phyloP scores from a whole-genome alignment of 2,888 invertebrate genomes.

The Chymomyza caudatula region DNA sequence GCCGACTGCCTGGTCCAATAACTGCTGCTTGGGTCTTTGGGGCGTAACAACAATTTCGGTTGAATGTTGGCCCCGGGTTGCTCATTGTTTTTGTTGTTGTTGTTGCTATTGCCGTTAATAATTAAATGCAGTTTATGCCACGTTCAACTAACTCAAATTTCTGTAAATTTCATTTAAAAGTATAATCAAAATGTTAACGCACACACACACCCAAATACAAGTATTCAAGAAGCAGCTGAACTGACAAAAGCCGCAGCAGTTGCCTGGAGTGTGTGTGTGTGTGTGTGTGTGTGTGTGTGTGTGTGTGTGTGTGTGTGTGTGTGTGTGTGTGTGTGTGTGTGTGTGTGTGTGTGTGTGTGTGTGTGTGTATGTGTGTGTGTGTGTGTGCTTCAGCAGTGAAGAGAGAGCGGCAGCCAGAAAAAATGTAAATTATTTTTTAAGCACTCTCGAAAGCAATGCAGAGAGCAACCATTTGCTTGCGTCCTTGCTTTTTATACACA shows the following conservation, averaged over 20 bases:
- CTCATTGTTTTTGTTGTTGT: slow-evolving; percentile 11
- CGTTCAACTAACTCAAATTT: slow-evolving; percentile 44
- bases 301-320: neutral
- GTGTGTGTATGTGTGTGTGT: neutral
- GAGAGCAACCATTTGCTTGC: neutral
- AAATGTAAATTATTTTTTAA: slow-evolving; percentile 48
- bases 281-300: neutral
- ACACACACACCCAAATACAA: neutral
- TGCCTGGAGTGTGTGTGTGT: neutral
- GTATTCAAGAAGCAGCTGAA: neutral
- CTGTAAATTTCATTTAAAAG: slow-evolving; percentile 63
- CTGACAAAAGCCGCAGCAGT: slow-evolving; percentile 3
- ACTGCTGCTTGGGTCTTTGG: neutral
- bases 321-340: neutral
- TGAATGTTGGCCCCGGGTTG: slow-evolving; percentile 12
- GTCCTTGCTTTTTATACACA: neutral
- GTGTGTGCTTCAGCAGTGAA: neutral
- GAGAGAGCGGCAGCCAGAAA: neutral
- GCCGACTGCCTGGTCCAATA: neutral
- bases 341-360: neutral
- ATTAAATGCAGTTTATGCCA: slow-evolving; percentile 63
- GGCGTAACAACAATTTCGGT: slow-evolving; percentile 22
- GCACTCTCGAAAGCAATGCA: slow-evolving; percentile 21
- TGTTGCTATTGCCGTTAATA: slow-evolving; percentile 45
- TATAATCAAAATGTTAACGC: slow-evolving; percentile 62